Evolutionary conservation across 2,888 invertebrate genomes (phyloP).

Genomic region (Heteropelma amictum): DNA sequence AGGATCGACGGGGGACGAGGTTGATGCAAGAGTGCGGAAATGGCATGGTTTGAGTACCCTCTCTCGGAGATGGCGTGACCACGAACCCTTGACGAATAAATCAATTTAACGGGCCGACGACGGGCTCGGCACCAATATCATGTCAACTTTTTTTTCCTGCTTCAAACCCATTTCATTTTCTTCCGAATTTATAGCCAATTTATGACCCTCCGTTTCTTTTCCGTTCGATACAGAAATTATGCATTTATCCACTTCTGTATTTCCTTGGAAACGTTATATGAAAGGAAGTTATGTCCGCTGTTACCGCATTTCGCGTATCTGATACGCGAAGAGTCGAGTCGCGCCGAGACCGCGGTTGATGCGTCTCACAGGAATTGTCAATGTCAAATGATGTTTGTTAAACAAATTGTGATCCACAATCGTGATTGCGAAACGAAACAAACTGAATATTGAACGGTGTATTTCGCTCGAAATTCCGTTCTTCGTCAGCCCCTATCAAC

Average conservation of each 20-base stretch:
- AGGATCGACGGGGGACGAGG: constrained; percentile 7
- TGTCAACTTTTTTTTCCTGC: constrained; percentile 19
- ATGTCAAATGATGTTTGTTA: not conserved
- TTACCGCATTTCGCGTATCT: too few relatives aligned
- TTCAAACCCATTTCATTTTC: constrained; percentile 27
- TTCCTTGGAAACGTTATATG: not conserved
- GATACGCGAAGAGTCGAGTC: too few relatives aligned
- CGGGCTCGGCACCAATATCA: constrained; percentile 33
- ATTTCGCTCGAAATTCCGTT: constrained; percentile 10
- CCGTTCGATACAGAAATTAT: constrained; percentile 8
- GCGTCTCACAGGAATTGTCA: not conserved
- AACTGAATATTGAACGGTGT: not conserved
- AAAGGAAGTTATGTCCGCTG: too few relatives aligned
- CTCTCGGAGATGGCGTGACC: constrained; percentile 56
- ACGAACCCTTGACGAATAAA: constrained; percentile 56
- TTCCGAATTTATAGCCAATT: constrained; percentile 34
- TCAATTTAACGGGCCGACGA: constrained; percentile 59
- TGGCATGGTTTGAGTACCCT: constrained; percentile 49
- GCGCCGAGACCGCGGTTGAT: too few relatives aligned
- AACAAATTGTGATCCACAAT: too few relatives aligned
- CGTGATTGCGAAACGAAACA: too few relatives aligned
- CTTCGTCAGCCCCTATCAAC: too few relatives aligned
- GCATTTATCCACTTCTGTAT: constrained; percentile 13
- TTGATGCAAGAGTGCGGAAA: constrained; percentile 46
- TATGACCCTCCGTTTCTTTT: not conserved